Conservation (phyloP, 2,797 vertebrate species). For the Rallus crepitans region DNA sequence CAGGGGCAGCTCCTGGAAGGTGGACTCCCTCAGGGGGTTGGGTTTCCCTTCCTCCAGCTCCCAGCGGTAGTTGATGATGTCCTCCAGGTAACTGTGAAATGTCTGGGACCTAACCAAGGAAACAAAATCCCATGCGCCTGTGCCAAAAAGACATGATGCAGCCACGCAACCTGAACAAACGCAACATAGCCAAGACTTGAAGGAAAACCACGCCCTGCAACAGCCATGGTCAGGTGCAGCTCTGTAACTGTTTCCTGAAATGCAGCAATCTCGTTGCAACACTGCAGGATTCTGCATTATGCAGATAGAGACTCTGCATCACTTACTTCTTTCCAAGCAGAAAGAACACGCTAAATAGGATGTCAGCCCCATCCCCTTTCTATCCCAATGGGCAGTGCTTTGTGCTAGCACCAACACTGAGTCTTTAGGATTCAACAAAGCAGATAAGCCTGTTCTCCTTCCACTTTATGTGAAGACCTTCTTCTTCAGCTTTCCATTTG, state of each 20-base stretch:
- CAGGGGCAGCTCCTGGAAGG: conserved; percentile 88
- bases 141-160: neutral
- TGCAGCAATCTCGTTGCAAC: neutral
- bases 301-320: neutral
- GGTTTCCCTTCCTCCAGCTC: conserved; percentile 97
- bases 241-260: neutral
- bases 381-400: neutral
- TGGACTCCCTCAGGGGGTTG: conserved; percentile 89
- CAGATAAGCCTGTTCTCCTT: neutral
- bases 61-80: conserved; percentile 98
- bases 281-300: rapidly evolving
- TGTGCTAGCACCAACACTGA: neutral
- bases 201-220: rapidly evolving
- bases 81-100: conserved; percentile 93
- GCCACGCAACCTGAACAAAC: neutral
- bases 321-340: neutral
- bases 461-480: neutral
- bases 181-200: neutral
- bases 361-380: neutral
- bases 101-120: conserved; percentile 85
- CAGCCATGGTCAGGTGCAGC: neutral
- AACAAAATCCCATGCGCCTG: neutral
- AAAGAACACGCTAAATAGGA: neutral
- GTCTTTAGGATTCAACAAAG: neutral
- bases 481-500: neutral